A percentile compares a stretch with the other conserved stretches of the same genome.
phyloP scores from a whole-genome alignment of 2,113 vertebrate genomes.

The Sclerurus mexicanus region DNA sequence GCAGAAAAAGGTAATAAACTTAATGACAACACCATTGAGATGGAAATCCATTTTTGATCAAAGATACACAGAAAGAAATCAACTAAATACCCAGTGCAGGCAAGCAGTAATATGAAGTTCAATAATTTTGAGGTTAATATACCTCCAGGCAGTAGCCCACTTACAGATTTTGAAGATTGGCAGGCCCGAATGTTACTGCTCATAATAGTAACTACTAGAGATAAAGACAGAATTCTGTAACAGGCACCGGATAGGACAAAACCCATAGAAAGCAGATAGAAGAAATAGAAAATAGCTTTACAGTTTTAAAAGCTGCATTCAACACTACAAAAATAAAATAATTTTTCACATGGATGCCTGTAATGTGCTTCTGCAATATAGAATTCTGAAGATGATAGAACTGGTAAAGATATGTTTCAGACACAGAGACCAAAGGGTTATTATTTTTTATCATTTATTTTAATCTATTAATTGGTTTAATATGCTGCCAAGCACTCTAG shows the following conservation, averaged over 20 bases:
- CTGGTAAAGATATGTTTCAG: background rate
- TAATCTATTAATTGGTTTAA: background rate
- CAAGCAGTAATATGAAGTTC: background rate
- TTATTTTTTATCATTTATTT: background rate
- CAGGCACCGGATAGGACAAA: background rate
- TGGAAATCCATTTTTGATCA: background rate
- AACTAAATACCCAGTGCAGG: background rate
- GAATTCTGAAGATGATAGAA: background rate
- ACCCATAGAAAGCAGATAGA: background rate
- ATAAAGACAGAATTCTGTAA: background rate
- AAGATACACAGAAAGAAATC: background rate
- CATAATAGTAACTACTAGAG: background rate
- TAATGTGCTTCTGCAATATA: background rate
- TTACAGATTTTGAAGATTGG: background rate
- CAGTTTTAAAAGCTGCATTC: background rate
- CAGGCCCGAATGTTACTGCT: background rate
- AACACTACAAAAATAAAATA: background rate
- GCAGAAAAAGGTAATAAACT: background rate
- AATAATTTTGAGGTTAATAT: conserved; percentile 14
- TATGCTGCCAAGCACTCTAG: background rate
- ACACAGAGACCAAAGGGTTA: background rate
- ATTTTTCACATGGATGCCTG: background rate
- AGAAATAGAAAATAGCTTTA: background rate
- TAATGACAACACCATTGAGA: background rate
- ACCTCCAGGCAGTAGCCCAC: background rate